Evolutionary conservation across 2,113 vertebrate species (phyloP).

Genomic region (Ondatra zibethicus): DNA sequence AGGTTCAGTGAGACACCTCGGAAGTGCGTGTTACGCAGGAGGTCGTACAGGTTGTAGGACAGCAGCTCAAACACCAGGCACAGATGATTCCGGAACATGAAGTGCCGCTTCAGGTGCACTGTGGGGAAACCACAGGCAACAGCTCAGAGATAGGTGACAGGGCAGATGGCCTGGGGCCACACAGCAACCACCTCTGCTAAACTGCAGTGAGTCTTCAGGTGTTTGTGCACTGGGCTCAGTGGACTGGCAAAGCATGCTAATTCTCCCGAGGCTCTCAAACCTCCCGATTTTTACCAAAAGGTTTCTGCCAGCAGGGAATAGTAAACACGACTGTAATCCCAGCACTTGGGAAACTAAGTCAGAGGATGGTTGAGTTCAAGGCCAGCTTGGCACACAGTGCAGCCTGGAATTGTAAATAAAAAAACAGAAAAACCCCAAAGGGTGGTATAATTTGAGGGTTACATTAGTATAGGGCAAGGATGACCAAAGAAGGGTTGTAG

Average conservation of each 20-base stretch:
- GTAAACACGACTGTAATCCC: background rate
- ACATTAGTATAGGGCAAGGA: background rate
- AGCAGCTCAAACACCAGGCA: slow-evolving; percentile 98
- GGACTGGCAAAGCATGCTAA: background rate
- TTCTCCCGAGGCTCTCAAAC: background rate
- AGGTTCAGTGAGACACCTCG: slow-evolving; percentile 96
- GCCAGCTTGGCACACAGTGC: background rate
- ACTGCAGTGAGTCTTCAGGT: background rate
- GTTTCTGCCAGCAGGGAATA: background rate
- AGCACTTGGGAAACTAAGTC: background rate
- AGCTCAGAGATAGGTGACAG: background rate
- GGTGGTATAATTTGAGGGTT: background rate
- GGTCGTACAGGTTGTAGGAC: slow-evolving; percentile 97
- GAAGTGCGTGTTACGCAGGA: slow-evolving; percentile 97
- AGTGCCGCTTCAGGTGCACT: slow-evolving; percentile 98
- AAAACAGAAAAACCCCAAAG: background rate
- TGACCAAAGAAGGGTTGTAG: background rate
- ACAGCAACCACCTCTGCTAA: too few relatives aligned
- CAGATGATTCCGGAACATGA: slow-evolving; percentile 99
- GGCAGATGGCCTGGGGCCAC: background rate
- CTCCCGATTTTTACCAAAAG: slow-evolving; percentile 14
- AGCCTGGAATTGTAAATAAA: too few relatives aligned
- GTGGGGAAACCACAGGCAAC: background rate
- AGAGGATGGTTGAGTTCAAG: background rate
- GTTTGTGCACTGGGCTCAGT: background rate